A percentile compares a stretch with the other conserved stretches of the same genome.
phyloP scores from a whole-genome alignment of 2,888 invertebrate genomes.

The Leptinotarsa rubiginosa region DNA sequence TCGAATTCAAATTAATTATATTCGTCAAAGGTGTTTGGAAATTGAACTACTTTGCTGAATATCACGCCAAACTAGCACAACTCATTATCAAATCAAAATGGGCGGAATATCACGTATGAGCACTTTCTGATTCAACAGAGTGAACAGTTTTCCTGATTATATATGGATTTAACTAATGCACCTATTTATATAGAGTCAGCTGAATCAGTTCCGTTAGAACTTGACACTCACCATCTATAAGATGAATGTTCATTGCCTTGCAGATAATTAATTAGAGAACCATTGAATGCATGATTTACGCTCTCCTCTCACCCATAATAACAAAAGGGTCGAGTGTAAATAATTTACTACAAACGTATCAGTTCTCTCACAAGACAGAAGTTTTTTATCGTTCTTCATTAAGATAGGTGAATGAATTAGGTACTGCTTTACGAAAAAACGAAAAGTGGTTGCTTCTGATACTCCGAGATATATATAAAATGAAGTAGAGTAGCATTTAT shows the following conservation, averaged over 20 bases:
- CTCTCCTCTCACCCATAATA: neutral
- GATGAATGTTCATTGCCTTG: constrained; percentile 35
- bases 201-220: constrained; percentile 36
- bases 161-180: constrained; percentile 35
- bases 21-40: neutral
- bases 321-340: neutral
- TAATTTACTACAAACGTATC: constrained; percentile 1
- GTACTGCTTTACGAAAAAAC: neutral
- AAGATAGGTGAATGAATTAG: neutral
- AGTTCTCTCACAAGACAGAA: neutral
- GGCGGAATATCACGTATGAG: constrained; percentile 32
- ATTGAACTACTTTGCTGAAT: neutral
- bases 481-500: too few species aligned
- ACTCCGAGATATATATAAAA: neutral
- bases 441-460: neutral
- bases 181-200: constrained; percentile 33
- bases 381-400: neutral
- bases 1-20: neutral
- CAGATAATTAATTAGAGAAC: constrained; percentile 10
- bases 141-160: constrained; percentile 26
- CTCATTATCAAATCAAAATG: constrained; percentile 35
- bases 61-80: constrained; percentile 19
- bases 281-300: neutral
- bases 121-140: constrained; percentile 24
- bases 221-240: constrained; percentile 38